These are phyloP conservation scores for Illadopsis cleaveri DNA, from an alignment of 2,113 vertebrate species.

Conservation along the genomic window DNA sequence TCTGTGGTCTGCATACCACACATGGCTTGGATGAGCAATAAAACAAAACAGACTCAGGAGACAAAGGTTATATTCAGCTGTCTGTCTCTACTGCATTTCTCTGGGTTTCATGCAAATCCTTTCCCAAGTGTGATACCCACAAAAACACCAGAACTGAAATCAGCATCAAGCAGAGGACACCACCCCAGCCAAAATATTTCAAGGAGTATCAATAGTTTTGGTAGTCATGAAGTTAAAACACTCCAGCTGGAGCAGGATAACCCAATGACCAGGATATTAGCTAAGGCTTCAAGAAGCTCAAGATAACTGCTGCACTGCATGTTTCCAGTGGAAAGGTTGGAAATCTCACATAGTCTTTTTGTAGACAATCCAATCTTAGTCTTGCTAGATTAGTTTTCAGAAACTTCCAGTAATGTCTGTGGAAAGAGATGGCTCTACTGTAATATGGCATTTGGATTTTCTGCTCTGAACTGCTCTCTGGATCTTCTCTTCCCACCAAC, in stretches of 20 bases:
- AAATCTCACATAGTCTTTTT: not conserved
- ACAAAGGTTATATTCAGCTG: not conserved
- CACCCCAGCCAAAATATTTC: not conserved
- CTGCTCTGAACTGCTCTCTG: not conserved
- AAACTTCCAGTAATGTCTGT: not conserved
- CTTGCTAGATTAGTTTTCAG: not conserved
- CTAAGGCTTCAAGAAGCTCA: not conserved
- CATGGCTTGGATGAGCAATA: not conserved
- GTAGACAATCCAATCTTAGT: not conserved
- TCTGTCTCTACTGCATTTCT: not conserved
- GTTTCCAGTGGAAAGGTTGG: not conserved
- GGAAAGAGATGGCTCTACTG: not conserved
- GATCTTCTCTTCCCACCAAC: not conserved
- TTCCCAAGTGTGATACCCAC: not conserved
- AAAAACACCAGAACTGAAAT: not conserved
- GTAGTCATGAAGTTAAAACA: not conserved
- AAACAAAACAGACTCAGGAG: not conserved
- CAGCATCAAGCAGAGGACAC: not conserved
- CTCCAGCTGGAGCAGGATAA: not conserved
- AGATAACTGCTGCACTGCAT: not conserved
- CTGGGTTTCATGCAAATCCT: not conserved
- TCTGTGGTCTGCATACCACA: not conserved
- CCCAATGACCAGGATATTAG: not conserved
- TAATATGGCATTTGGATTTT: not conserved
- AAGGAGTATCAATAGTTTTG: not conserved